phyloP scores from a whole-genome alignment of 2,113 vertebrate genomes.

The Catharus fuscescens region DNA sequence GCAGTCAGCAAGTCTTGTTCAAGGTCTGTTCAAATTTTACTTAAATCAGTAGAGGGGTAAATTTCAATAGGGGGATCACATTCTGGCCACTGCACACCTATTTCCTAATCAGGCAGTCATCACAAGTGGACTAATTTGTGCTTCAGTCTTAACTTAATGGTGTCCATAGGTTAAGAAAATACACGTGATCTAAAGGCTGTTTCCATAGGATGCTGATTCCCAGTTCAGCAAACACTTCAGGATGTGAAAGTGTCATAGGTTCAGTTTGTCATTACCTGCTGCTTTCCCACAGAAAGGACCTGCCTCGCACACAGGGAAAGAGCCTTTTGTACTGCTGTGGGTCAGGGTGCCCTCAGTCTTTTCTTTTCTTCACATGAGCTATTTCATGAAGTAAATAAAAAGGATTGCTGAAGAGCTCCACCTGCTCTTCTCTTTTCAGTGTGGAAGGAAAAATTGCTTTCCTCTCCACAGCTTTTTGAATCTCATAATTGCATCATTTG shows the following conservation, averaged over 20 bases:
- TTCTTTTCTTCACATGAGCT: background rate
- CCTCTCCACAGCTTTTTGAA: background rate
- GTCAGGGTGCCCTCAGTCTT: background rate
- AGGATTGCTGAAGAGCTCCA: background rate
- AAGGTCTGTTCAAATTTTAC: background rate
- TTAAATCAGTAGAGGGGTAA: background rate
- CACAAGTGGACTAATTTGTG: background rate
- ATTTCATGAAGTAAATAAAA: background rate
- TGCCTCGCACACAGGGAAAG: background rate
- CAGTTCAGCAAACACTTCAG: background rate
- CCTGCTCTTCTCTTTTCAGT: background rate
- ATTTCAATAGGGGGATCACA: background rate
- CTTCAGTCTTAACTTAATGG: background rate
- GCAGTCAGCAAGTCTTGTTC: background rate
- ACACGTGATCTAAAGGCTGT: background rate
- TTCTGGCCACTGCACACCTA: background rate
- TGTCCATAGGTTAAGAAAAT: background rate
- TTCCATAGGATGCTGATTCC: background rate
- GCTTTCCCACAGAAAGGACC: background rate
- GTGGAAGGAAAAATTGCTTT: background rate
- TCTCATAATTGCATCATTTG: background rate
- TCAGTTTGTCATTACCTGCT: background rate
- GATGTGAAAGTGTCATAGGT: background rate
- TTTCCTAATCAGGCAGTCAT: background rate
- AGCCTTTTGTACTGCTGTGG: background rate